Percentiles rank a stretch among this genome's conserved stretches.
Conservation (phyloP, 2,113 vertebrate species). For the Myotis brandtii region DNA sequence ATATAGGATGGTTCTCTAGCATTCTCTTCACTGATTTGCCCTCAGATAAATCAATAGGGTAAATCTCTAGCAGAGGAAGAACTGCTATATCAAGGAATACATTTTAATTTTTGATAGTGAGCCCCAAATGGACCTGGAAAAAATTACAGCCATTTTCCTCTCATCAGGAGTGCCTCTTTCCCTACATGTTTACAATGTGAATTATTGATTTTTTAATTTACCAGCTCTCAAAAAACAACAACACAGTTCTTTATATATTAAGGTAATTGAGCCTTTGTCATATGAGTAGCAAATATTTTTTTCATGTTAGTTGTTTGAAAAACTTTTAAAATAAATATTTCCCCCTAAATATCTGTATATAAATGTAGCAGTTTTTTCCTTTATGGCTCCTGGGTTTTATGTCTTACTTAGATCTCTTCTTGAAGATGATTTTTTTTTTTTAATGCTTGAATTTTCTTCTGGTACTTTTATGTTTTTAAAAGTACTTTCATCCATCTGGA, state of each 20-base stretch:
- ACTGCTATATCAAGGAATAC: background rate
- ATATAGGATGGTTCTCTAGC: background rate
- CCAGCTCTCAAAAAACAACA: too few species aligned
- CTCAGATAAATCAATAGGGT: background rate
- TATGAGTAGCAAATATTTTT: background rate
- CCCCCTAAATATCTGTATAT: background rate
- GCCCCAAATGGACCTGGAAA: background rate
- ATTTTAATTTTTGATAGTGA: constrained; percentile 1
- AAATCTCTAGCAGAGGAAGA: background rate
- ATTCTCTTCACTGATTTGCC: background rate
- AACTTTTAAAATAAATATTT: background rate
- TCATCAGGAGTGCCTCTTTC: background rate
- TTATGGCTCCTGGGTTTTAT: constrained; percentile 20
- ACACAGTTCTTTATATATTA: background rate
- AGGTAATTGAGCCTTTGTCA: background rate
- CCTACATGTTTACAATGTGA: background rate
- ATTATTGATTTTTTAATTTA: background rate
- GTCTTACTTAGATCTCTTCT: constrained; percentile 18
- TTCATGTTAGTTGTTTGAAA: background rate
- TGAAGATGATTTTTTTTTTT: background rate
- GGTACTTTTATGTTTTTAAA: constrained; percentile 16
- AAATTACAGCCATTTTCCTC: background rate
- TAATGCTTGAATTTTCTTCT: background rate
- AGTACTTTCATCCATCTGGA: constrained; percentile 63
- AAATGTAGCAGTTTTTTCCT: background rate